These are phyloP conservation scores for Trogon surrucura DNA, from an alignment of 2,113 vertebrate species.

Conservation along the genomic window DNA sequence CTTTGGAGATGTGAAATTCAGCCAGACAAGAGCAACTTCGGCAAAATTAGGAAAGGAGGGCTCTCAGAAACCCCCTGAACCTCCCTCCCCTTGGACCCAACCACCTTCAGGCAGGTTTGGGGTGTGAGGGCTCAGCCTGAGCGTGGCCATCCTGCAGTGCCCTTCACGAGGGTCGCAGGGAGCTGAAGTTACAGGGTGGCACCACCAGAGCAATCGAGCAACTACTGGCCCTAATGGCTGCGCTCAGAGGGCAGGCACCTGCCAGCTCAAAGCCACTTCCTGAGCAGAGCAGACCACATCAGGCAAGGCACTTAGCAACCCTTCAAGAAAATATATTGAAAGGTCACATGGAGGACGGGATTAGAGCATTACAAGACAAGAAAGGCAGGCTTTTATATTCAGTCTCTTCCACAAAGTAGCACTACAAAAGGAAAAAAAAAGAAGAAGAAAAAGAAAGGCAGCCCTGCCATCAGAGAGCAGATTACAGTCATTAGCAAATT, in stretches of 20 bases:
- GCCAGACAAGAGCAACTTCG: not conserved
- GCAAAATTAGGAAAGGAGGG: not conserved
- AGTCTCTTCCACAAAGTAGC: not conserved
- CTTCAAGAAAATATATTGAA: not conserved
- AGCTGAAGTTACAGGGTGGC: not conserved
- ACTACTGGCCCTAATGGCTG: not conserved
- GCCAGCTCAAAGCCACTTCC: constrained; percentile 17
- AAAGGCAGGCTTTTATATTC: not conserved
- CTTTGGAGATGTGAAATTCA: not conserved
- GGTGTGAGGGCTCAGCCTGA: not conserved
- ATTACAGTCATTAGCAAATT: not conserved
- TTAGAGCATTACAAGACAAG: not conserved
- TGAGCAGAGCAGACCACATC: not conserved
- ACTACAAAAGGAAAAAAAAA: not conserved
- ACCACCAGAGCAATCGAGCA: not conserved
- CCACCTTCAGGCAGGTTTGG: not conserved
- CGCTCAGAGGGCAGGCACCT: not conserved
- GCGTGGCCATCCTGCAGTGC: not conserved
- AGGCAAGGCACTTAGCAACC: not conserved
- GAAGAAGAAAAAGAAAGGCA: not conserved
- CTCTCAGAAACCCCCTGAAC: not conserved
- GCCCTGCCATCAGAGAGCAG: not conserved
- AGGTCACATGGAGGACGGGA: not conserved
- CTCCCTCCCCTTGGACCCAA: not conserved
- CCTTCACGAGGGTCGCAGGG: not conserved